Evolutionary conservation across 2,888 invertebrate species (phyloP).

Genomic region (Tupiocoris notatus): DNA sequence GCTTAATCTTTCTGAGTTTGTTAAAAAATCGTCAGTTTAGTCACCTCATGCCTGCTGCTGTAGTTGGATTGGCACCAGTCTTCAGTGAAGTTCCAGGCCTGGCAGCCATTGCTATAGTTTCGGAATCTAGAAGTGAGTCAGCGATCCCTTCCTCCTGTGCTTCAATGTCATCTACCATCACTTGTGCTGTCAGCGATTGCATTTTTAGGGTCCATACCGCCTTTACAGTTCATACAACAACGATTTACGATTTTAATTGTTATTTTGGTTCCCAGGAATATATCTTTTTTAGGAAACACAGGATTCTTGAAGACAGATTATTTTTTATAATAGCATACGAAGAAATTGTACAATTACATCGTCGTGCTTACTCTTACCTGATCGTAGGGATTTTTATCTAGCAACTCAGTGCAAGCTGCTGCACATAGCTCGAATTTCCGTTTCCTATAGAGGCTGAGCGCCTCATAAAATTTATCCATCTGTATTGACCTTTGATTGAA

Average conservation of each 20-base stretch:
- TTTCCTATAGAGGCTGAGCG: constrained; percentile 59
- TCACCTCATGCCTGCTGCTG: constrained; percentile 51
- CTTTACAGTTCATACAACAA: constrained; percentile 54
- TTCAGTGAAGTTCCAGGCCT: constrained; percentile 91
- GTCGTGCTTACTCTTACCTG: no score
- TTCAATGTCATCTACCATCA: constrained; percentile 87
- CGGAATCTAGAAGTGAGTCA: constrained; percentile 73
- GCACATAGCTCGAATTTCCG: constrained; percentile 84
- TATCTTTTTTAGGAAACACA: no score
- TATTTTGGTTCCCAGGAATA: no score
- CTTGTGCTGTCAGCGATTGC: constrained; percentile 79
- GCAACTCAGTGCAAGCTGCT: constrained; percentile 72
- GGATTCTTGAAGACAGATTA: no score
- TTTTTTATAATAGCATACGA: no score
- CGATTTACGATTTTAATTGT: no score
- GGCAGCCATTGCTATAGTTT: constrained; percentile 80
- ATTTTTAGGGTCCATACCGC: constrained; percentile 94
- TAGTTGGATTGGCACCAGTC: constrained; percentile 55
- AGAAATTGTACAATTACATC: no score
- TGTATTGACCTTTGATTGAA: no score
- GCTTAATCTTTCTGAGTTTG: no score
- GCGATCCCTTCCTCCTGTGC: constrained; percentile 79
- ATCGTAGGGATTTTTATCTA: constrained; percentile 76
- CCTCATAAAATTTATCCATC: constrained; percentile 62
- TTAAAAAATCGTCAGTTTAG: not conserved